Conservation (phyloP, 2,888 invertebrate genomes). For the Nebria brevicollis region DNA sequence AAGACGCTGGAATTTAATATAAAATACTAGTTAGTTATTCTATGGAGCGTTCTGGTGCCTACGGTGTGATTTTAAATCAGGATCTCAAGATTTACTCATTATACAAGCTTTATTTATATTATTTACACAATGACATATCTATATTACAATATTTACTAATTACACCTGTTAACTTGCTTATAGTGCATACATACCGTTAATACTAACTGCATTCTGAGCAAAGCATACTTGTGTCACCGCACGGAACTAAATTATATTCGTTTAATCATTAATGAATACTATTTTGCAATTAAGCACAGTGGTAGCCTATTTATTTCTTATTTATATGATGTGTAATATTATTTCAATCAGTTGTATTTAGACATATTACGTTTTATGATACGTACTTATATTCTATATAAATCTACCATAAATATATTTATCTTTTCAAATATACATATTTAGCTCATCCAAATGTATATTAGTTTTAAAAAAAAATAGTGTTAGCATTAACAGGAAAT, state of each 20-base stretch:
- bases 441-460: no score
- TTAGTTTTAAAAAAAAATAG: neutral
- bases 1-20: neutral
- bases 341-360: no score
- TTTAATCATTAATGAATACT: neutral
- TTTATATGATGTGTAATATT: no score
- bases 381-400: no score
- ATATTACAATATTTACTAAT: conserved; percentile 33
- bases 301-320: neutral
- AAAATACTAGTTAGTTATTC: neutral
- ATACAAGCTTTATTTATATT: conserved; percentile 34
- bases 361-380: no score
- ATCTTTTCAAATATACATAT: no score
- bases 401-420: no score
- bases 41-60: neutral
- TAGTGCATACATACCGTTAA: neutral
- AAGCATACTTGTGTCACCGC: neutral
- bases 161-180: conserved; percentile 29
- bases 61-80: neutral
- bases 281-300: neutral
- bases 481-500: neutral
- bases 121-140: conserved; percentile 36
- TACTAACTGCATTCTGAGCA: neutral
- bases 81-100: conserved; percentile 25
- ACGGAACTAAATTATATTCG: neutral